Percentiles rank a stretch among this genome's conserved stretches.
Conservation (phyloP, 2,888 invertebrate genomes). For the Odontocolon sp. region DNA sequence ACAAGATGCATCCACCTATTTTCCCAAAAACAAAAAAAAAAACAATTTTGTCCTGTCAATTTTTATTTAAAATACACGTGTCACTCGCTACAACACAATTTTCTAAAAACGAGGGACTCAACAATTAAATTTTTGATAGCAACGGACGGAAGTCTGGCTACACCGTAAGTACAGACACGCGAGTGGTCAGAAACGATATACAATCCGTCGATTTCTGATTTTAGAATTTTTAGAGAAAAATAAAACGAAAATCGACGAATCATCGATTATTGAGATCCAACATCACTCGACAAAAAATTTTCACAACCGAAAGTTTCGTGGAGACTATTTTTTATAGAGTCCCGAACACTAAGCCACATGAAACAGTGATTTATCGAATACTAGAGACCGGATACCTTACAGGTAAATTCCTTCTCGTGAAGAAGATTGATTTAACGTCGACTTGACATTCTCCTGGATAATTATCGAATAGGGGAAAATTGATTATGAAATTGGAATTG, state of each 20-base stretch:
- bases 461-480: conserved; percentile 18
- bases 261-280: conserved; percentile 20
- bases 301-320: conserved; percentile 49
- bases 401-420: conserved; percentile 11
- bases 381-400: not conserved
- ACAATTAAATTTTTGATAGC: conserved; percentile 16
- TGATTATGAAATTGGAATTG: not conserved
- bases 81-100: conserved; percentile 10
- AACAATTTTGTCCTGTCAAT: conserved; percentile 3
- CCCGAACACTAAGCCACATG: conserved; percentile 41
- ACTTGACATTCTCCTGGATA: not conserved
- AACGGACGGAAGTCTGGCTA: conserved; percentile 4
- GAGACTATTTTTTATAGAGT: not conserved
- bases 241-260: conserved; percentile 10
- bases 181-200: not conserved
- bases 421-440: not conserved
- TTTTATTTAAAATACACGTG: conserved; percentile 40
- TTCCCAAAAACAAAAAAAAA: no score
- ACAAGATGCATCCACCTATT: conserved; percentile 63
- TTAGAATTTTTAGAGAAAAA: conserved; percentile 7
- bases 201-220: conserved; percentile 20
- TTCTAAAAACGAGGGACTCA: not conserved
- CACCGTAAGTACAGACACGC: conserved; percentile 44
- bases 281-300: conserved; percentile 32
- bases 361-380: conserved; percentile 33